Evolutionary conservation across 2,797 vertebrate genomes (phyloP).

Genomic region (Myoxocephalus aenaeus): DNA sequence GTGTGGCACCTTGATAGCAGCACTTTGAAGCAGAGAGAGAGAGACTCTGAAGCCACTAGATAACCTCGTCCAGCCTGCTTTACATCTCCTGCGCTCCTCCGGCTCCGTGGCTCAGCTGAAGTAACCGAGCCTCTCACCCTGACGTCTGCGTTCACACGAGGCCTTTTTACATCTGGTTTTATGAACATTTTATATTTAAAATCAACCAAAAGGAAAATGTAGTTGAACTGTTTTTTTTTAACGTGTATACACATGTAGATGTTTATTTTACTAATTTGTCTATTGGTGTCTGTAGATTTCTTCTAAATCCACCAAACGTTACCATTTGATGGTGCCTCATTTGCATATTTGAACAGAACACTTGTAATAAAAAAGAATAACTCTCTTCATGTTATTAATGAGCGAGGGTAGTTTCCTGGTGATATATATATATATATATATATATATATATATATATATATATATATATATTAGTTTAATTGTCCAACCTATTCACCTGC

Average conservation of each 20-base stretch:
- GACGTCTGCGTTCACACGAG: conserved; percentile 30
- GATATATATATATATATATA: too few species aligned
- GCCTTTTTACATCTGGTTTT: neutral
- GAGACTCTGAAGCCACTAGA: conserved; percentile 52
- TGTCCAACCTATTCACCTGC: neutral
- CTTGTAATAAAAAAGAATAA: too few species aligned
- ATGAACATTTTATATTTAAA: neutral
- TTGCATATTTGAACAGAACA: neutral
- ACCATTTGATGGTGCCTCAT: neutral
- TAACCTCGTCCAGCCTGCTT: conserved; percentile 60
- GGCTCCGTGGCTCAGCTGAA: conserved; percentile 15
- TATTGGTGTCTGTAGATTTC: neutral
- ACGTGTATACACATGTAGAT: neutral
- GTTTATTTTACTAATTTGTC: neutral
- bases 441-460: too few species aligned
- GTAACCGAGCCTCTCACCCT: neutral
- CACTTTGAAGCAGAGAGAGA: conserved; percentile 63
- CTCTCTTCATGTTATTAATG: too few species aligned
- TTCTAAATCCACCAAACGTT: neutral
- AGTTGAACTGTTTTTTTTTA: neutral
- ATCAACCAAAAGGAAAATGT: neutral
- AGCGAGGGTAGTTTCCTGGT: neutral
- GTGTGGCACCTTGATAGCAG: conserved; percentile 61
- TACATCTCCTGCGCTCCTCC: conserved; percentile 43
- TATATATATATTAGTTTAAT: neutral